Percentiles rank a stretch among this genome's conserved stretches.
These are phyloP conservation scores for Radopholus similis DNA, from an alignment of 1,140 invertebrate genomes.

Conservation along the genomic window DNA sequence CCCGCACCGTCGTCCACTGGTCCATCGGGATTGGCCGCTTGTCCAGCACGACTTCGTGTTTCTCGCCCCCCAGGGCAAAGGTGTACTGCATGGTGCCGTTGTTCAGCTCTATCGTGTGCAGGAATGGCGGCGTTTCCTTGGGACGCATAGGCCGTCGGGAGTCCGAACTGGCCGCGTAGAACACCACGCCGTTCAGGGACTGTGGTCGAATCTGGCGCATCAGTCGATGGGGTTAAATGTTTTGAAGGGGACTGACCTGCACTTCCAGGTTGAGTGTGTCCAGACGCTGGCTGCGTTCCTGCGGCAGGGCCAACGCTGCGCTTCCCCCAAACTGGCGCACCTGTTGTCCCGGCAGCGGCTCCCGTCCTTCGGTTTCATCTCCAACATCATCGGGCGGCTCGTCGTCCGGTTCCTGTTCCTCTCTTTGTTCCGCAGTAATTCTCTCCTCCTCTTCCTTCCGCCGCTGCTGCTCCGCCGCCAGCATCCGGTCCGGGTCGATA, in stretches of 20 bases:
- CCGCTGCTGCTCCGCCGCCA: neutral
- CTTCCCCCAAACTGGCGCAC: conserved; percentile 2
- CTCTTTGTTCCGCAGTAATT: neutral
- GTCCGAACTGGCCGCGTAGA: neutral
- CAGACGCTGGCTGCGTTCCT: neutral
- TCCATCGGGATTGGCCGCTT: neutral
- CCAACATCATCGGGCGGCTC: too few species aligned
- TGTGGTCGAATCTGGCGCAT: neutral
- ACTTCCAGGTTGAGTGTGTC: conserved; percentile 10
- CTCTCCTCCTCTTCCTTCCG: neutral
- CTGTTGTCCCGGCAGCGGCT: neutral
- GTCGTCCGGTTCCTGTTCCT: neutral
- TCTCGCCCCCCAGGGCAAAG: neutral
- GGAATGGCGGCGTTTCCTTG: neutral
- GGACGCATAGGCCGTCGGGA: neutral
- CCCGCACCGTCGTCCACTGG: neutral
- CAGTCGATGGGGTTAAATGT: neutral
- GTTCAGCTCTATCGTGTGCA: conserved; percentile 4
- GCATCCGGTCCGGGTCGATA: neutral
- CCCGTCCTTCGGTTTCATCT: neutral
- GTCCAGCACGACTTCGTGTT: neutral
- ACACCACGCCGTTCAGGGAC: neutral
- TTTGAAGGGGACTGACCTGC: conserved; percentile 1
- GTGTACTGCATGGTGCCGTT: conserved; percentile 4
- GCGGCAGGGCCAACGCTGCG: neutral